phyloP scores from a whole-genome alignment of 2,888 invertebrate species.

The Tenthredo livida region DNA sequence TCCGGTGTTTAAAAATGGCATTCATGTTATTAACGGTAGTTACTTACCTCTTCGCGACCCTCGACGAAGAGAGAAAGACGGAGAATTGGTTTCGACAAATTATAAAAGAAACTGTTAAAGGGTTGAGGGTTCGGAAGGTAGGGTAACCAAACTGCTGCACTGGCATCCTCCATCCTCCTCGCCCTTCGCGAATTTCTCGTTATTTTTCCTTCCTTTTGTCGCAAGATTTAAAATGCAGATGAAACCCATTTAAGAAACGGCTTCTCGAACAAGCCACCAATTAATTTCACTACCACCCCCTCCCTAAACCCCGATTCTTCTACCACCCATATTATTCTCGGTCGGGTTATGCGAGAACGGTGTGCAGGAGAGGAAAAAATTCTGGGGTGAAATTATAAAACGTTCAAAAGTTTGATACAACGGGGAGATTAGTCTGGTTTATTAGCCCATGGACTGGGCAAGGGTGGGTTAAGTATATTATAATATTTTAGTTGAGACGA shows the following conservation, averaged over 20 bases:
- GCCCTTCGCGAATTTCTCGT: not conserved
- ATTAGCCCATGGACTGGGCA: not conserved
- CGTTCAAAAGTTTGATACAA: slow-evolving; percentile 21
- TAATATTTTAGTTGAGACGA: not conserved
- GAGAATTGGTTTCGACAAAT: slow-evolving; percentile 13
- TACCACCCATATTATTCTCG: not conserved
- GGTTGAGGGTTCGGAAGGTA: slow-evolving; percentile 14
- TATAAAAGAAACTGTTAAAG: slow-evolving; percentile 25
- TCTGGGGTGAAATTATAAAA: not conserved
- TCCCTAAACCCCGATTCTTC: not conserved
- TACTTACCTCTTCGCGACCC: slow-evolving; percentile 37
- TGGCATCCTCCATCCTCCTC: not conserved
- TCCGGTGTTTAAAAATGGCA: not conserved
- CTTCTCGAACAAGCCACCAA: slow-evolving; percentile 37
- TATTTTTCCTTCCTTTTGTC: slow-evolving; percentile 24
- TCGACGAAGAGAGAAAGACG: not conserved
- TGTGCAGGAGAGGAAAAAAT: not conserved
- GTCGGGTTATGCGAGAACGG: not conserved
- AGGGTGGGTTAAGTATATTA: no score
- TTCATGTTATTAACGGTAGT: slow-evolving; percentile 18
- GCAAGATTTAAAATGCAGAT: slow-evolving; percentile 51
- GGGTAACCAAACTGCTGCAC: slow-evolving; percentile 27
- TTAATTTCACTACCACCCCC: slow-evolving; percentile 43
- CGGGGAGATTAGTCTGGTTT: not conserved
- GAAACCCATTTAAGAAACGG: slow-evolving; percentile 37